Base-by-base conservation (phyloP, 2,113 vertebrate genomes). In the Callipepla squamata region DNA sequence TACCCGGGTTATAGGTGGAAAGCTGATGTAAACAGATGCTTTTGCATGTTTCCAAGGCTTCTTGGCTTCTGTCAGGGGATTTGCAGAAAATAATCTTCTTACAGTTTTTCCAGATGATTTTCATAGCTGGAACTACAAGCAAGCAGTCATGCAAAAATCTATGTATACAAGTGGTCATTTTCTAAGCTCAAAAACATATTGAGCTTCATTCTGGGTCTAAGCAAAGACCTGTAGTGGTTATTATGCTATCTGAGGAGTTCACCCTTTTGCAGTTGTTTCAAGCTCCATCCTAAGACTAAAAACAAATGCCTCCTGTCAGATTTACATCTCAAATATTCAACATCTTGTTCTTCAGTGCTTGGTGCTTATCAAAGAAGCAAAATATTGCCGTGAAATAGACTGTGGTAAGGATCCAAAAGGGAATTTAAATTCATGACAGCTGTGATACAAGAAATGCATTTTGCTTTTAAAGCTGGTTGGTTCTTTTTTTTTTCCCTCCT, bases 351-450 rank as follows among this genome's bases (percentile, higher is more conserved):
- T 74, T 90, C 42, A 32, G n/a, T 1, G 2, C n/a, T 82, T 80
- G n/a, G 26, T 80, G 87, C 70, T 80, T 85, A 63, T 63, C 74
- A 93, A 83, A 81, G 69, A 57, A 90, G 28, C 4, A 83, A 90
- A 92, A 74, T 19, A 8, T 68, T 88, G 57, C 55, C 65, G 47
- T 72, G 40, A 87, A 95, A 80, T 42, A 77, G 16, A 23, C 12
- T 55, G 25, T 77, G 26, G 23, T 92, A 76, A 87, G 38, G 32
- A 87, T 87, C 42, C 84, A 85, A 82, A 36, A 59, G 20, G 36
- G 63, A 91, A 87, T 92, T 93, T 89, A 82, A 89, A 93, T 82
- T 91, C 62, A 59, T 82, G 75, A 80, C 50, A 92, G 58, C 63
- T 90, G 70, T 79, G 72, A 89, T 89, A 85, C 53, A 87, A 92